Evolutionary conservation across 2,888 invertebrate species (phyloP), one percentile per base, ranked within the genome.

Genomic region (Caenorhabditis panamensis): DNA sequence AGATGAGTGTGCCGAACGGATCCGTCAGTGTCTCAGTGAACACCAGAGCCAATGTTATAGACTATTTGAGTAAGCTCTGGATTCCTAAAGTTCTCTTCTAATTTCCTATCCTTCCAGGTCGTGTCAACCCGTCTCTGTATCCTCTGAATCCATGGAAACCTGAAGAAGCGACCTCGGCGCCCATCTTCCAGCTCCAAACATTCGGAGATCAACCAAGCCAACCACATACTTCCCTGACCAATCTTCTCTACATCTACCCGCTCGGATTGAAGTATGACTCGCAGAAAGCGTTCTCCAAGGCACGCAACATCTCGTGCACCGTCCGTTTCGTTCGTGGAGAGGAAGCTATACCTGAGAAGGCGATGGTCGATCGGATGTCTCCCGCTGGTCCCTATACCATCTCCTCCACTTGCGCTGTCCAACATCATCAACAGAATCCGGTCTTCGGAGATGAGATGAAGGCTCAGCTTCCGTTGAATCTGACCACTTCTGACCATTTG

Each of bases 191-290:
- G 92, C 93, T 97, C 69, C 94, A 95, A n/a, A 95, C 96, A 88
- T 94, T 96, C 88, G 90, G 91, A 3, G 91, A 91, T 56, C 89
- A 82, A 82, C 88, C 89, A 61, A 94, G 94, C 91, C 94, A 94
- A 86, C 93, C 94, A 28, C 94, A 95, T 91, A 96, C 96, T 0
- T 95, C 95, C 90, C 95, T 95, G 2, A 92, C 94, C 28, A 97
- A 98, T 92, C 95, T 96, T 91, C 93, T 98, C 47, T 98, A 96
- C 91, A 94, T 98, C 18, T 96, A 97, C 91, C 98, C 98, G 0
- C 92, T 95, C 85, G 71, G 79, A n/a, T 76, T 90, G 63, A 86
- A 85, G 82, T 89, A 85, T 63, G 89, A 89, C 64, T 78, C 63
- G 13, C 90, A 89, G 68, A 88, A 88, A 79, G 80, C 86, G n/a